Percentiles rank a stretch among this genome's conserved stretches.
These are phyloP conservation scores for Cossypha heuglini DNA, from an alignment of 2,797 vertebrate genomes.

Conservation along the genomic window DNA sequence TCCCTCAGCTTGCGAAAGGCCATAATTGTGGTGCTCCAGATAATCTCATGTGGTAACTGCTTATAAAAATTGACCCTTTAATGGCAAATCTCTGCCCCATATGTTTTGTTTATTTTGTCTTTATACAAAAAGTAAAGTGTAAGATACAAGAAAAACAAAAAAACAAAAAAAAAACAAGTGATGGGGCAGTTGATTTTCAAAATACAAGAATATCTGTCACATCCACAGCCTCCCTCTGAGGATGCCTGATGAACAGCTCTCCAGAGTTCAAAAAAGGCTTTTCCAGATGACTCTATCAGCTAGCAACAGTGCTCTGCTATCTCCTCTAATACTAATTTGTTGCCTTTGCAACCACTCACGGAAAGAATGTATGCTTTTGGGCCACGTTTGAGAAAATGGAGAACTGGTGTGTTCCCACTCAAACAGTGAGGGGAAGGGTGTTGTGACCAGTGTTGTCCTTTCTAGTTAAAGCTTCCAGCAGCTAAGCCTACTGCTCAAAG, in stretches of 20 bases:
- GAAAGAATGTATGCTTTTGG: background rate
- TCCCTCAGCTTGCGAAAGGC: constrained; percentile 43
- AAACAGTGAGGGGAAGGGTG: background rate
- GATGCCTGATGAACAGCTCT: background rate
- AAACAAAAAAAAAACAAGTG: background rate
- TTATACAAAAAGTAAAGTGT: background rate
- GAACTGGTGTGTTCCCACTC: background rate
- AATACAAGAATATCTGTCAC: background rate
- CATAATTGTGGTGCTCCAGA: constrained; percentile 42
- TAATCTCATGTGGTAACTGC: constrained; percentile 28
- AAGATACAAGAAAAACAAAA: background rate
- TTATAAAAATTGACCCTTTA: constrained; percentile 36
- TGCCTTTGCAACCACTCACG: background rate
- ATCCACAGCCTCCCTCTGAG: background rate
- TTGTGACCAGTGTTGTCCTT: background rate
- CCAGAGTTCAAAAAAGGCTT: background rate
- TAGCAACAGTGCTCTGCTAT: background rate
- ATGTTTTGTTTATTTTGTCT: background rate
- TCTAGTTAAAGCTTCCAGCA: background rate
- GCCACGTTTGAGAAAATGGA: background rate
- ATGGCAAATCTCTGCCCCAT: background rate
- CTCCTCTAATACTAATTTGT: background rate
- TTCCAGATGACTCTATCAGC: background rate
- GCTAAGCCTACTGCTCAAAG: background rate
- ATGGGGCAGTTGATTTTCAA: background rate